Percentiles rank a stretch among this genome's conserved stretches.
phyloP scores from a whole-genome alignment of 2,113 vertebrate species.

The Pleuronectes platessa region DNA sequence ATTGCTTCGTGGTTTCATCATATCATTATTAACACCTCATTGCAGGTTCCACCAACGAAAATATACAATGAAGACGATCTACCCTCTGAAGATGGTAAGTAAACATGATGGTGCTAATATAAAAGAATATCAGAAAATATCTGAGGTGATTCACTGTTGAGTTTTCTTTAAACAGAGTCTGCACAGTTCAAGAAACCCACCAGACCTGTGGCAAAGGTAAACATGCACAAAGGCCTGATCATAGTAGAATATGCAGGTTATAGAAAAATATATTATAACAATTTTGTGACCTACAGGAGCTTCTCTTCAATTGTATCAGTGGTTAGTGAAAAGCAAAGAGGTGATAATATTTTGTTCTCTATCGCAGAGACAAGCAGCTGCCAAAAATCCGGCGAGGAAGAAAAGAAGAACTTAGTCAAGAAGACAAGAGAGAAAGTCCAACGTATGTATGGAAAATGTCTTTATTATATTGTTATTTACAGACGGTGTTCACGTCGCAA shows the following conservation, averaged over 20 bases:
- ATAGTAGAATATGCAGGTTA: not conserved
- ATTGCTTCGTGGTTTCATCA: not conserved
- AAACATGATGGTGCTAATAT: not conserved
- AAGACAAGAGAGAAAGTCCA: not conserved
- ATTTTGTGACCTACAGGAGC: not conserved
- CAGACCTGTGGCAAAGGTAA: slow-evolving; percentile 70
- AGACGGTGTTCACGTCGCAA: slow-evolving; percentile 9
- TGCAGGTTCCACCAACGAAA: slow-evolving; percentile 48
- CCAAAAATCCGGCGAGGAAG: slow-evolving; percentile 58
- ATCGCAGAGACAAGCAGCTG: slow-evolving; percentile 50
- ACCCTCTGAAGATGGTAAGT: slow-evolving; percentile 79
- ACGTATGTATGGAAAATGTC: not conserved
- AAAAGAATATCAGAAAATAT: not conserved
- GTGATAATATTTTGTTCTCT: not conserved
- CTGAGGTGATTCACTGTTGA: not conserved
- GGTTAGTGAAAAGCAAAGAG: not conserved
- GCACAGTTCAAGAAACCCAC: slow-evolving; percentile 81
- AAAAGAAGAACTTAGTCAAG: slow-evolving; percentile 59
- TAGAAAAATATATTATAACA: not conserved
- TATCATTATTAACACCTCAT: not conserved
- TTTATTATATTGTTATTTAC: slow-evolving; percentile 7
- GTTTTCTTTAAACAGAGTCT: slow-evolving; percentile 72
- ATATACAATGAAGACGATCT: slow-evolving; percentile 35
- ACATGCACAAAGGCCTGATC: not conserved
- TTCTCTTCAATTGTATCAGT: not conserved